These are phyloP conservation scores for Orius laevigatus DNA, from an alignment of 1,140 invertebrate genomes.

Conservation along the genomic window DNA sequence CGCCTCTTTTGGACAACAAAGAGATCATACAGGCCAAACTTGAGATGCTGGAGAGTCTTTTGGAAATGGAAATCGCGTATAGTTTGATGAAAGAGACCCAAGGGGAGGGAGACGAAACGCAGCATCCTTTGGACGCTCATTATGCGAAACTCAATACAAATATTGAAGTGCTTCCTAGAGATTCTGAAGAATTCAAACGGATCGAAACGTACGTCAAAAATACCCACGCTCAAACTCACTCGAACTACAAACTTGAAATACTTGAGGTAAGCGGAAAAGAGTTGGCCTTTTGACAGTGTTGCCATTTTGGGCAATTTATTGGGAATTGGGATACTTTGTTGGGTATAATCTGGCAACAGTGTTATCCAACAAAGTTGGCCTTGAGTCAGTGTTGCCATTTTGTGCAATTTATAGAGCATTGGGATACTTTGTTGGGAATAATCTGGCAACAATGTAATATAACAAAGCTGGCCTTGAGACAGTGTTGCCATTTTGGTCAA, in stretches of 20 bases:
- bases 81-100: constrained; percentile 51
- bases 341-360: too few species aligned
- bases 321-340: too few species aligned
- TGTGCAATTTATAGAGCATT: too few species aligned
- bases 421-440: too few species aligned
- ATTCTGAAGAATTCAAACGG: constrained; percentile 54
- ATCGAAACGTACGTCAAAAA: constrained; percentile 66
- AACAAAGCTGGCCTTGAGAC: too few species aligned
- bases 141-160: constrained; percentile 80
- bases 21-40: constrained; percentile 67
- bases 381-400: too few species aligned
- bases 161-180: constrained; percentile 54
- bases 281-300: too few species aligned
- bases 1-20: constrained; percentile 58
- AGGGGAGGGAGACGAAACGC: constrained; percentile 26
- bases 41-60: constrained; percentile 76
- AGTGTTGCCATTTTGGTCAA: too few species aligned
- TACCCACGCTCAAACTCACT: constrained; percentile 77
- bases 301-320: too few species aligned
- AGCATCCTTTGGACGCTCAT: constrained; percentile 66
- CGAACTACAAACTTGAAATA: constrained; percentile 56
- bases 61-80: constrained; percentile 92
- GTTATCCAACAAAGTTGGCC: too few species aligned
- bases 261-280: constrained; percentile 46
- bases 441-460: too few species aligned